Evolutionary conservation across 2,113 vertebrate species (phyloP).

Genomic region (Taxidea taxus): DNA sequence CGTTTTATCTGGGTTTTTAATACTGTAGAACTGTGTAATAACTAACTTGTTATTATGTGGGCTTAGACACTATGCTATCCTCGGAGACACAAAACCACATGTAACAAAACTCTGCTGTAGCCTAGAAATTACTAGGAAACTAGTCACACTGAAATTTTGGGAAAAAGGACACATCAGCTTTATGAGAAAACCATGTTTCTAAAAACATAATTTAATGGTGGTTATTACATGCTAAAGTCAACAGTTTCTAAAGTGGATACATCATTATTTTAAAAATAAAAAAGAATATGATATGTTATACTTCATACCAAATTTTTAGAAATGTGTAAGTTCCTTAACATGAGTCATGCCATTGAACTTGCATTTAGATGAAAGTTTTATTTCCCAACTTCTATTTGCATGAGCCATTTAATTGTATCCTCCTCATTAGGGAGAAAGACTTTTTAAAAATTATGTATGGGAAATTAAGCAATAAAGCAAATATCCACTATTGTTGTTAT

Average conservation of each 20-base stretch:
- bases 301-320: neutral
- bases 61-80: neutral
- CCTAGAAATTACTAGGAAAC: neutral
- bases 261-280: slow-evolving; percentile 11
- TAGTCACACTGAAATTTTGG: neutral
- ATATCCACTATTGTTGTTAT: neutral
- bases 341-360: neutral
- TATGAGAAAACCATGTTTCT: neutral
- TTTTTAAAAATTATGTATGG: neutral
- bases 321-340: neutral
- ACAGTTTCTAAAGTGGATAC: neutral
- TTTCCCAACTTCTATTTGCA: neutral
- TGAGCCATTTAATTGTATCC: neutral
- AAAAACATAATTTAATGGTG: neutral
- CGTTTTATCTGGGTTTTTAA: neutral
- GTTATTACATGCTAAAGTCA: neutral
- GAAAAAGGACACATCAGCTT: neutral
- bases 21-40: neutral
- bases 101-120: neutral
- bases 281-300: neutral
- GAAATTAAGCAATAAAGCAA: neutral
- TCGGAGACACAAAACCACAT: neutral
- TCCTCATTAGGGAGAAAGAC: neutral
- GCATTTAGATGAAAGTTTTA: neutral
- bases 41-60: neutral